Evolutionary conservation across 2,888 invertebrate genomes (phyloP), one percentile per base, ranked within the genome.

Genomic region (Notodonta dromedarius): DNA sequence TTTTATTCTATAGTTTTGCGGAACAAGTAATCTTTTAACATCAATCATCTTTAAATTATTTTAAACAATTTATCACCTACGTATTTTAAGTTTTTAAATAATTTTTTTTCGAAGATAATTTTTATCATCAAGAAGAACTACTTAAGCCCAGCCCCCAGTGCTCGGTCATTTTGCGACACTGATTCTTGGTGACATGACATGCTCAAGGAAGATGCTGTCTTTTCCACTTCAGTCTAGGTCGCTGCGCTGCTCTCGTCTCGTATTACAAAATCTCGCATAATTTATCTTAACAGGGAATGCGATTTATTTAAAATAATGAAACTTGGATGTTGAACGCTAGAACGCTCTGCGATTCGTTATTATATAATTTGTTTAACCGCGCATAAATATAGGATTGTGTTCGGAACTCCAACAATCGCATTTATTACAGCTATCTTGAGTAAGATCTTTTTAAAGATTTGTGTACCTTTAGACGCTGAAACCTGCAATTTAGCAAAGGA

Each of bases 221-320:
- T 66, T 71, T 78, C 72, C 70, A 69, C 67, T 73, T 59, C 42
- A 39, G 55, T 66, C 62, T 68, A 74, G 56, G 56, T 77, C 78
- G 77, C 60, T 75, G 76, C 74, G 63, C 62, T 62, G 58, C 63
- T 63, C 66, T 76, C 74, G 76, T 76, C 74, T 79, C 78, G 71
- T 70, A 79, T 85, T 84, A 80, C 80, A 74, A 79, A 82, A 81
- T 84, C 76, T 82, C 73, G 78, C 80, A 83, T 83, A 81, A 77
- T 78, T 78, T 81, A 76, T 78, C 80, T 76, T 73, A 63, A 67
- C 60, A 73, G 66, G 70, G 74, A 79, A 78, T 80, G 84, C 79
- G 82, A 83, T 84, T 83, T 84, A 71, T 80, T 78, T 79, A 79
- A 76, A 79, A 80, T 82, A 82, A 78, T 69, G 69, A 57, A 60